Base-by-base conservation (phyloP, 1,140 invertebrate species). In the Camponotus vicinus region DNA sequence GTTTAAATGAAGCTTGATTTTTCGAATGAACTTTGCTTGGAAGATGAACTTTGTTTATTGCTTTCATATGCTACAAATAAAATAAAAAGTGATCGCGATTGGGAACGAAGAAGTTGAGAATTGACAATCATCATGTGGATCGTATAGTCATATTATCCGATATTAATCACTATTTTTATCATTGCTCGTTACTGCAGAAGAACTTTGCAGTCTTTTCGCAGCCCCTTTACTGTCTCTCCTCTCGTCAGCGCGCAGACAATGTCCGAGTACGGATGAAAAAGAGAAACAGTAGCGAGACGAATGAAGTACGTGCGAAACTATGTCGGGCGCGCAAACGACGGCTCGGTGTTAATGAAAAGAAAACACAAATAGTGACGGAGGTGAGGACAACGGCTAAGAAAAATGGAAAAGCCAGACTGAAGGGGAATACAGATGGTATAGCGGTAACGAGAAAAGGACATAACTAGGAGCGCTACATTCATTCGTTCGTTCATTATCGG, bases 371-470 rank as follows among this genome's bases (percentile, higher is more conserved):
- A 89, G 84, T 52, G 40, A 59, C 18, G 4, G 21, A 83, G 61
- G 85, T 27, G 82, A 45, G 59, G 64, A 89, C 89, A 92, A 92
- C 88, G 91, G 75, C 71, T 82, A 77, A 79, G 82, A 88, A 76
- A 71, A 87, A 86, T 42, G 87, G 57, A 64, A 83, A 88, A 83
- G 34, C 27, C 61, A 70, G 85, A 55, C 52, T 55, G 71, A 61
- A 64, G 63, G 32, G 21, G 61, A 0, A 63, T 78, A 64, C 80
- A 63, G 49, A 59, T 11, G 37, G 59, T 66, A 73, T 85, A 87
- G 64, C 77, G 85, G 88, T 93, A 92, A 93, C 92, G 92, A 93
- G 92, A 91, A 93, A 92, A 91, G 85, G 91, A 92, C 83, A 89
- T 59, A 89, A n/a, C 55, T 27, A 52, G 59, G 4, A 45, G 40